A percentile compares a stretch with the other conserved stretches of the same genome.
phyloP scores from a whole-genome alignment of 2,113 vertebrate genomes.

The Carassius gibelio region DNA sequence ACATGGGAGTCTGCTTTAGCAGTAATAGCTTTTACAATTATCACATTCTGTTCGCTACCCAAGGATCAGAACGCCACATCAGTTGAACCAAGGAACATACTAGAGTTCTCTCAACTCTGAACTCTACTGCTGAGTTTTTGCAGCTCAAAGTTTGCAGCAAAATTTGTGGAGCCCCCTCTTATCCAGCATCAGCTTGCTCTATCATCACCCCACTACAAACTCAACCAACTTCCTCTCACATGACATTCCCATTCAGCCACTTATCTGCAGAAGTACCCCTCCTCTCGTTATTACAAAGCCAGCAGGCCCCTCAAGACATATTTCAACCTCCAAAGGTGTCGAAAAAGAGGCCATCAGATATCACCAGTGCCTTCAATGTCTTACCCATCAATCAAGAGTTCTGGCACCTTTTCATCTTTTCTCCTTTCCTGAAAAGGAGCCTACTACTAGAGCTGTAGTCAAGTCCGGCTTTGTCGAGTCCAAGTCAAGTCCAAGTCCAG shows the following conservation, averaged over 20 bases:
- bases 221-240: neutral
- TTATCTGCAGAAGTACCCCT: neutral
- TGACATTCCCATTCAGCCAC: neutral
- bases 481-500: too few species aligned
- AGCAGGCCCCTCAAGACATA: neutral
- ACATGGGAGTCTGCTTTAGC: too few species aligned
- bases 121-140: neutral
- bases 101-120: neutral
- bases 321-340: neutral
- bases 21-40: too few species aligned
- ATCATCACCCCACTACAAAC: neutral
- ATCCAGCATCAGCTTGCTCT: neutral
- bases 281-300: neutral
- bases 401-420: neutral
- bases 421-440: too few species aligned
- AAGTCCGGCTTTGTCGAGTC: too few species aligned
- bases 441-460: too few species aligned
- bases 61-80: neutral
- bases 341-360: neutral
- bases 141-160: neutral
- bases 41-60: neutral
- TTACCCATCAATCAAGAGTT: too few species aligned
- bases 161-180: neutral
- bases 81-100: neutral
- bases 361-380: too few species aligned